These are phyloP conservation scores for Molossus molossus DNA, from an alignment of 2,797 vertebrate species.

Conservation along the genomic window DNA sequence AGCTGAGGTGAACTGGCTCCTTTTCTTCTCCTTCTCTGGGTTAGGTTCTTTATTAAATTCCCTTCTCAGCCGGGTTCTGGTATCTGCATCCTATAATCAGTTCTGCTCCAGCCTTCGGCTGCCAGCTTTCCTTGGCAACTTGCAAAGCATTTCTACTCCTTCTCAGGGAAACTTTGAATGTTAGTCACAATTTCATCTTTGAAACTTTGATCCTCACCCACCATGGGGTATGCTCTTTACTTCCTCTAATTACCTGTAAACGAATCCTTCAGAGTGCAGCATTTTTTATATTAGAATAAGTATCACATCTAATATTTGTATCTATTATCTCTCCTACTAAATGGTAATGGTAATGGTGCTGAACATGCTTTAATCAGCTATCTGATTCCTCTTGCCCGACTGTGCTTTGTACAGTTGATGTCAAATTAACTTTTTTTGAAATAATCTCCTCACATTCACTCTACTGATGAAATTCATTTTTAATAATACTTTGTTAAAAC, in stretches of 20 bases:
- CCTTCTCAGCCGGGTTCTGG: neutral
- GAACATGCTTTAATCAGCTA: neutral
- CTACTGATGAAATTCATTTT: neutral
- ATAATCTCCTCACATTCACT: slow-evolving; percentile 6
- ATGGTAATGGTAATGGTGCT: neutral
- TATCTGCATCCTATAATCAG: neutral
- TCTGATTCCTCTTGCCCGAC: neutral
- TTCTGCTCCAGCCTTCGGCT: neutral
- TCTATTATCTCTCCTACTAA: neutral
- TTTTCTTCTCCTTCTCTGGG: slow-evolving; percentile 19
- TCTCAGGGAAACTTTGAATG: neutral
- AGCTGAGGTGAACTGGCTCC: neutral
- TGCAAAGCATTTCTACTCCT: neutral
- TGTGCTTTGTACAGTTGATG: neutral
- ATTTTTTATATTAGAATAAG: slow-evolving; percentile 26
- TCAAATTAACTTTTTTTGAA: slow-evolving; percentile 55
- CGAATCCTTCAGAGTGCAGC: neutral
- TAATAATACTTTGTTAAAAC: neutral
- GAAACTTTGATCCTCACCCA: neutral
- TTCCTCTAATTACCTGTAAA: slow-evolving; percentile 4
- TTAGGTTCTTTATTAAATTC: slow-evolving; percentile 2
- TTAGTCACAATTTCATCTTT: neutral
- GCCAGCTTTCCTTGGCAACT: neutral
- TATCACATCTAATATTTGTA: neutral
- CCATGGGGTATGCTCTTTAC: neutral